phyloP scores from a whole-genome alignment of 2,888 invertebrate species.

The Stratiomys singularior region DNA sequence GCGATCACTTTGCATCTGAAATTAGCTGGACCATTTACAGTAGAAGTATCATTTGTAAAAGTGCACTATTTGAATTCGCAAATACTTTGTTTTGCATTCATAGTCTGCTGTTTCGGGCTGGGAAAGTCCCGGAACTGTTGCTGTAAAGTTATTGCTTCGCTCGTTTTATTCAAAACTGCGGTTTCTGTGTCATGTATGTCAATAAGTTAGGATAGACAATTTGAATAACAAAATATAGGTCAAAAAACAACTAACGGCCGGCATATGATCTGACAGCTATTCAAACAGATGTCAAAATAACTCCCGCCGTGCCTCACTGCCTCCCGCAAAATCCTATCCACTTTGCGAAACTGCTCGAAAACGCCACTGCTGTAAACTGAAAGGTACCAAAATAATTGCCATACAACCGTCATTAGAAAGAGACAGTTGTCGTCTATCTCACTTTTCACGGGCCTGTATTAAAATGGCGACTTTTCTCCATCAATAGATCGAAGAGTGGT shows the following conservation, averaged over 20 bases:
- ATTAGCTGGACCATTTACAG: too few species aligned
- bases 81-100: too few species aligned
- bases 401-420: conserved; percentile 48
- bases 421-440: conserved; percentile 37
- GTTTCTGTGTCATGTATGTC: too few species aligned
- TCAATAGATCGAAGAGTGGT: conserved; percentile 42
- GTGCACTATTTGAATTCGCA: too few species aligned
- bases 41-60: too few species aligned
- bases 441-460: conserved; percentile 19
- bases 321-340: background rate
- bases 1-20: too few species aligned
- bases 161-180: too few species aligned
- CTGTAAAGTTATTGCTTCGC: too few species aligned
- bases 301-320: background rate
- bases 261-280: conserved; percentile 5
- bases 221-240: background rate
- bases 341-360: conserved; percentile 20
- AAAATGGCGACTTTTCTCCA: conserved; percentile 51
- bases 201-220: too few species aligned
- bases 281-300: conserved; percentile 47
- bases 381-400: background rate
- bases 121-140: too few species aligned
- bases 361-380: conserved; percentile 28
- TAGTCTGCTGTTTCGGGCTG: too few species aligned
- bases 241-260: conserved; percentile 20